Conservation (phyloP, 2,113 vertebrate species). For the Danio rerio region GRCz12tu NC_133179.1:24980001-24980500, state of each 20-base stretch:
- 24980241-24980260: not conserved
- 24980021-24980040: not conserved
- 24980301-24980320: conserved; percentile 3
- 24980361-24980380: conserved; percentile 41
- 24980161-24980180: not conserved
- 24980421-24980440: conserved; percentile 59
- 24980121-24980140: conserved; percentile 18
- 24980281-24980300: conserved; percentile 4
- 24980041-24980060: not conserved
- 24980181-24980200: conserved; percentile 4
- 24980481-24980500: conserved; percentile 50
- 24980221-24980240: conserved; percentile 3
- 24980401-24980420: conserved; percentile 54
- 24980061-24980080: conserved; percentile 13
- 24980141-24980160: conserved; percentile 7
- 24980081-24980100: conserved; percentile 1
- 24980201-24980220: not conserved
- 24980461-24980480: conserved; percentile 59
- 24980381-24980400: conserved; percentile 32
- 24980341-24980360: conserved; percentile 10
- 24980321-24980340: conserved; percentile 22
- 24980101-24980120: conserved; percentile 31
- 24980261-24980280: not conserved
- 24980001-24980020: not conserved
- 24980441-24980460: conserved; percentile 57